These are phyloP conservation scores for Lanius ludovicianus DNA, from an alignment of 2,113 vertebrate species.

Conservation along the genomic window DNA sequence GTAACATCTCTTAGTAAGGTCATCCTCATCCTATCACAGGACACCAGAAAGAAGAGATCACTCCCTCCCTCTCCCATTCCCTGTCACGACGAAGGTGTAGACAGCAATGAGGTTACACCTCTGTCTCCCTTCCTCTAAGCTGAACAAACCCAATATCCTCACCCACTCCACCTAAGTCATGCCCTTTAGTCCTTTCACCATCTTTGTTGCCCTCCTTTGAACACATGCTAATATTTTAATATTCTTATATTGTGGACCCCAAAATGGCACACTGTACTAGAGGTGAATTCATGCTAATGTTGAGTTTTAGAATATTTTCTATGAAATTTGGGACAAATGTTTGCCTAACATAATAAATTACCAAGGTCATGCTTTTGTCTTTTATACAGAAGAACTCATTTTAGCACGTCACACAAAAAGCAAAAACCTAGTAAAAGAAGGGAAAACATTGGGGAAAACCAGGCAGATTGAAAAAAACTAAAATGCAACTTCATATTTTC, in stretches of 20 bases:
- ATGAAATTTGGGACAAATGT: not conserved
- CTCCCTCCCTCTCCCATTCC: accelerated
- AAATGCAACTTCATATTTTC: not conserved
- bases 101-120: not conserved
- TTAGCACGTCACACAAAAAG: not conserved
- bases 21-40: not conserved
- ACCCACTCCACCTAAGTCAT: not conserved
- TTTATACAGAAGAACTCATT: not conserved
- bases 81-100: not conserved
- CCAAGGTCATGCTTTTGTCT: not conserved
- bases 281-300: not conserved
- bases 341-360: not conserved
- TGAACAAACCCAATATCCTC: not conserved
- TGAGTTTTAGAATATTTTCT: not conserved
- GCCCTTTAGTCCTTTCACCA: not conserved
- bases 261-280: not conserved
- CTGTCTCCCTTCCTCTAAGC: not conserved
- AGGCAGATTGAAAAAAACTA: not conserved
- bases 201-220: not conserved
- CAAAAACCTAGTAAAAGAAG: not conserved
- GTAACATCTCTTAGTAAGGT: not conserved
- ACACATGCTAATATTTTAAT: not conserved
- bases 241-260: not conserved
- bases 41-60: not conserved
- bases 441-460: not conserved